These are phyloP conservation scores for Alauda arvensis DNA, from an alignment of 2,797 vertebrate genomes.

Conservation along the genomic window DNA sequence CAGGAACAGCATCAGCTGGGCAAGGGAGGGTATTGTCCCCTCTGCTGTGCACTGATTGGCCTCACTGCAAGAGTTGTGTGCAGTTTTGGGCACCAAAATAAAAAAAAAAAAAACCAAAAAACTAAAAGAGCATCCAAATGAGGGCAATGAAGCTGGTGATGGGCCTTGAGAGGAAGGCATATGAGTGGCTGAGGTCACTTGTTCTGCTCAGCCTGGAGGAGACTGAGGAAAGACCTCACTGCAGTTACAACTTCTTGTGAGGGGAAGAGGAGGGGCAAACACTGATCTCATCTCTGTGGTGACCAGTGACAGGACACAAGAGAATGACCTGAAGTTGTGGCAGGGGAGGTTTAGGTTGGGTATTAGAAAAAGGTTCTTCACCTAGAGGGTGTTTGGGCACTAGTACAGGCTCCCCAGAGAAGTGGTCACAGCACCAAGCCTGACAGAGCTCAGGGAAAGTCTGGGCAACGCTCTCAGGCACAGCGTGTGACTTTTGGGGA, in stretches of 20 bases:
- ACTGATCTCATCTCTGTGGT: background rate
- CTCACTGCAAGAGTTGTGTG: fast-evolving
- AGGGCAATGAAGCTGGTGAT: fast-evolving
- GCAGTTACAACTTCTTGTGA: background rate
- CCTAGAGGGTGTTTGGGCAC: background rate
- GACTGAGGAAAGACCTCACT: background rate
- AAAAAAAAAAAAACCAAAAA: background rate
- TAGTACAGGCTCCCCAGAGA: background rate
- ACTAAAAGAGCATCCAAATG: background rate
- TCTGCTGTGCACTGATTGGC: background rate
- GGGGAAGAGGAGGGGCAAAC: background rate
- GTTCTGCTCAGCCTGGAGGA: background rate
- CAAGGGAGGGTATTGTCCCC: background rate
- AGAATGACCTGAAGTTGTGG: background rate
- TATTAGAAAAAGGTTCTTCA: background rate
- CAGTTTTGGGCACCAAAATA: background rate
- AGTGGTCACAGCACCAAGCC: background rate
- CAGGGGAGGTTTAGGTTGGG: background rate
- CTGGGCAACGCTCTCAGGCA: background rate
- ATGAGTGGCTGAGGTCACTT: background rate
- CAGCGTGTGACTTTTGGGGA: too few relatives aligned
- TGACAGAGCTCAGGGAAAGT: fast-evolving
- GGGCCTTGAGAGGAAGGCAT: background rate
- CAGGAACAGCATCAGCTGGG: background rate
- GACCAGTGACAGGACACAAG: too few relatives aligned